These are phyloP conservation scores for Neoseiulus cucumeris DNA, from an alignment of 1,140 invertebrate species.

Conservation along the genomic window DNA sequence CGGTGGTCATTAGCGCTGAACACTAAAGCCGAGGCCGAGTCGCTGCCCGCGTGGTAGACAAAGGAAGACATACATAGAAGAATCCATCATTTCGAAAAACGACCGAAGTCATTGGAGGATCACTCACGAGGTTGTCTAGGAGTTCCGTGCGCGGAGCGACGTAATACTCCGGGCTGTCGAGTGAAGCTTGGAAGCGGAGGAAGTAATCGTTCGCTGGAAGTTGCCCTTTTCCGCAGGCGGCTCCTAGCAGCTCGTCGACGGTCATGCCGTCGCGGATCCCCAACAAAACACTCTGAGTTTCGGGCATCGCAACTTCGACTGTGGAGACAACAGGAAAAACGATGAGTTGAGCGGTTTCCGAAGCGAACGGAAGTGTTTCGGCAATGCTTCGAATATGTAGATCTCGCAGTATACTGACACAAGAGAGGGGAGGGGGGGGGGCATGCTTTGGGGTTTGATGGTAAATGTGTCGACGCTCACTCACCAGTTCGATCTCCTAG, in stretches of 20 bases:
- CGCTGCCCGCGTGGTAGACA: no score
- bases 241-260: constrained; percentile 79
- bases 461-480: background rate
- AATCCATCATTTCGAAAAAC: no score
- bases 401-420: no score
- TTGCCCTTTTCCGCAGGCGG: constrained; percentile 67
- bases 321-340: constrained; percentile 23
- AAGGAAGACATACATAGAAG: no score
- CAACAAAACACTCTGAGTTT: constrained; percentile 41
- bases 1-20: no score
- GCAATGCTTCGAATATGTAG: no score
- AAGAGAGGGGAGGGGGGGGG: no score
- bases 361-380: no score
- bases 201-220: constrained; percentile 86
- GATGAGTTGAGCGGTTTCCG: background rate
- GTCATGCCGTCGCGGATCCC: constrained; percentile 72
- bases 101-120: no score
- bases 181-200: constrained; percentile 74
- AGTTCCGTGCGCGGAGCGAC: constrained; percentile 72
- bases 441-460: no score
- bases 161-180: constrained; percentile 87
- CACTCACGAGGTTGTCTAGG: constrained; percentile 84
- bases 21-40: no score
- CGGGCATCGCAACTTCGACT: constrained; percentile 25
- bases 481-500: constrained; percentile 3